phyloP scores from a whole-genome alignment of 2,113 vertebrate genomes.

The Pungitius pungitius region DNA sequence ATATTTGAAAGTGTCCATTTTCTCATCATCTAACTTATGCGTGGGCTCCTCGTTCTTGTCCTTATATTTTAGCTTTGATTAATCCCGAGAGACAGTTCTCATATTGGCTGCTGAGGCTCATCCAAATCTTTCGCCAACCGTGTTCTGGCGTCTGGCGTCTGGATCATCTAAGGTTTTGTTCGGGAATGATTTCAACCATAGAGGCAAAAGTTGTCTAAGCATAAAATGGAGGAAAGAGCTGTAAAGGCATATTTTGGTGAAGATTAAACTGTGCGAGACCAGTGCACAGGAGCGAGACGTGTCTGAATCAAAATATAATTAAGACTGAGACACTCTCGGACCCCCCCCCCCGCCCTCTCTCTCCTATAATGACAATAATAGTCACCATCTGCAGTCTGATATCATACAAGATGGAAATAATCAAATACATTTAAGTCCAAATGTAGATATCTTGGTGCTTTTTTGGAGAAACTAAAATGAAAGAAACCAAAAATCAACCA shows the following conservation, averaged over 20 bases:
- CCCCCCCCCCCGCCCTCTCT: too few species aligned
- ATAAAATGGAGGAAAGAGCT: neutral
- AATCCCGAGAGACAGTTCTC: neutral
- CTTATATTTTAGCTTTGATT: neutral
- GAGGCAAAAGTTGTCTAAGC: neutral
- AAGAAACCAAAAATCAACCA: neutral
- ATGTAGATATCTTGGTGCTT: neutral
- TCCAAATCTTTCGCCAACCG: neutral
- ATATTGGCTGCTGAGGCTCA: neutral
- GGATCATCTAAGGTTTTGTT: too few species aligned
- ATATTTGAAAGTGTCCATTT: neutral
- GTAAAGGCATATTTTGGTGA: neutral
- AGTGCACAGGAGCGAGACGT: neutral
- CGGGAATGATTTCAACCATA: neutral
- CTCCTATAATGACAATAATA: neutral
- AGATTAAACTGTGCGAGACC: neutral
- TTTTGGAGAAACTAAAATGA: neutral
- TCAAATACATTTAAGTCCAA: neutral
- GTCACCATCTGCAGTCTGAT: conserved; percentile 24
- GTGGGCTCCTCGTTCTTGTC: neutral
- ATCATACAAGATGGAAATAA: conserved; percentile 11
- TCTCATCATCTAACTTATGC: neutral
- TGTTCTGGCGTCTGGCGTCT: neutral
- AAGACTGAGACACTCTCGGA: neutral
- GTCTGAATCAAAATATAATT: conserved; percentile 9